Percentiles rank a stretch among this genome's conserved stretches.
Evolutionary conservation across 2,797 vertebrate genomes (phyloP).

Genomic region (Coracias cyanogaster): DNA sequence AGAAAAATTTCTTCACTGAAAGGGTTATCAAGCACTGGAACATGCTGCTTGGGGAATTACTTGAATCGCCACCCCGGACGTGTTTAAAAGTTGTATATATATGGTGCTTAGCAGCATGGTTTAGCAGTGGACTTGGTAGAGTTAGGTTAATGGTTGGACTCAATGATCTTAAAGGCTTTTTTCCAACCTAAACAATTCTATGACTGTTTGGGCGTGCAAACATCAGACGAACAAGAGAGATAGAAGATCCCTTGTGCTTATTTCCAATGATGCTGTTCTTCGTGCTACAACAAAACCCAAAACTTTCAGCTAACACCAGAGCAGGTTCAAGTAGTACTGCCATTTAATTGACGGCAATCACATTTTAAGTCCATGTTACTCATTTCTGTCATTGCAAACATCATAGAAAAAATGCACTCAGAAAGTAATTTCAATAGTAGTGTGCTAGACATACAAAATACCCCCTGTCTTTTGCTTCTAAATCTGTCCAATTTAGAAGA

Average conservation of each 20-base stretch:
- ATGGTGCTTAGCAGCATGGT: too few relatives aligned
- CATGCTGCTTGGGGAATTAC: too few relatives aligned
- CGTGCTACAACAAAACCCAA: neutral
- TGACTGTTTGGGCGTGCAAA: neutral
- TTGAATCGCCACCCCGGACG: too few relatives aligned
- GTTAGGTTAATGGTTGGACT: too few relatives aligned
- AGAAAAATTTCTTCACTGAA: too few relatives aligned
- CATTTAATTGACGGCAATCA: neutral
- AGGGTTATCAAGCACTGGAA: too few relatives aligned
- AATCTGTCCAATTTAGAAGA: neutral
- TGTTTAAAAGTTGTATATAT: too few relatives aligned
- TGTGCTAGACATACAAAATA: neutral
- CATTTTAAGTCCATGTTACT: neutral
- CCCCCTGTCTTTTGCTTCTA: neutral
- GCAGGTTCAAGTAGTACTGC: neutral
- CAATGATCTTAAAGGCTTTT: too few relatives aligned
- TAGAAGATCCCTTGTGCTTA: neutral
- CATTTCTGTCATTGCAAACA: neutral
- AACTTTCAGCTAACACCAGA: neutral
- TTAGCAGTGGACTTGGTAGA: too few relatives aligned
- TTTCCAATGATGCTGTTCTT: neutral
- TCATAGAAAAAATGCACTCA: neutral
- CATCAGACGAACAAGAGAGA: neutral
- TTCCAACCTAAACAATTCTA: too few relatives aligned
- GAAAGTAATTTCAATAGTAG: neutral